Conservation (phyloP, 1,140 invertebrate genomes). For the Atta cephalotes region DNA sequence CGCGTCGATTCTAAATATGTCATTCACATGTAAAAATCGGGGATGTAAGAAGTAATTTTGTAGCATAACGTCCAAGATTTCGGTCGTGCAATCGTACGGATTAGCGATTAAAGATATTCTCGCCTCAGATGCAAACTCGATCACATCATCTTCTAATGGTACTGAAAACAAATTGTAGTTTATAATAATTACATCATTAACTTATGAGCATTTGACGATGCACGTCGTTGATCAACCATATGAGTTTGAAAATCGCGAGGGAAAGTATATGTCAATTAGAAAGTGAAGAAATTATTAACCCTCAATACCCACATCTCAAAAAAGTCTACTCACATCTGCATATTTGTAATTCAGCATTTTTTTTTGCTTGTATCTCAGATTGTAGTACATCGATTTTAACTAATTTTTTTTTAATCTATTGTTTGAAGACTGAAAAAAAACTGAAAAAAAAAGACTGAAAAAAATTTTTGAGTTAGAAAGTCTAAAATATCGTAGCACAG, state of each 20-base stretch:
- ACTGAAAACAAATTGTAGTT: slow-evolving; percentile 76
- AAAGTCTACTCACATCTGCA: too few species aligned
- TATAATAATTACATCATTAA: slow-evolving; percentile 39
- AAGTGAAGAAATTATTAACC: too few species aligned
- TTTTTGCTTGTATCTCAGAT: too few species aligned
- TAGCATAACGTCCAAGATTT: slow-evolving; percentile 84
- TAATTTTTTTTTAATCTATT: too few species aligned
- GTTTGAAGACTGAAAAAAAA: too few species aligned
- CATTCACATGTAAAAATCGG: slow-evolving; percentile 85
- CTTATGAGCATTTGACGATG: slow-evolving; percentile 60
- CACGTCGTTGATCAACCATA: background rate
- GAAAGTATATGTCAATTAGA: background rate
- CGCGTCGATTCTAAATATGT: slow-evolving; percentile 86
- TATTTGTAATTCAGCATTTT: too few species aligned
- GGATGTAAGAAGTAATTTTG: slow-evolving; percentile 87
- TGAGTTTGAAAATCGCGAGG: background rate
- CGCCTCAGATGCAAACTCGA: slow-evolving; percentile 85
- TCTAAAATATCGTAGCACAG: too few species aligned
- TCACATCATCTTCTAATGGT: slow-evolving; percentile 71
- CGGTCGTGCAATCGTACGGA: slow-evolving; percentile 84
- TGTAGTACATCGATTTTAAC: too few species aligned
- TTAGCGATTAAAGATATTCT: slow-evolving; percentile 85
- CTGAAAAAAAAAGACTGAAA: too few species aligned
- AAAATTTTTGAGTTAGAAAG: too few species aligned
- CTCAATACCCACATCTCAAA: too few species aligned